phyloP scores from a whole-genome alignment of 2,797 vertebrate genomes.

The Eutrigla gurnardus region DNA sequence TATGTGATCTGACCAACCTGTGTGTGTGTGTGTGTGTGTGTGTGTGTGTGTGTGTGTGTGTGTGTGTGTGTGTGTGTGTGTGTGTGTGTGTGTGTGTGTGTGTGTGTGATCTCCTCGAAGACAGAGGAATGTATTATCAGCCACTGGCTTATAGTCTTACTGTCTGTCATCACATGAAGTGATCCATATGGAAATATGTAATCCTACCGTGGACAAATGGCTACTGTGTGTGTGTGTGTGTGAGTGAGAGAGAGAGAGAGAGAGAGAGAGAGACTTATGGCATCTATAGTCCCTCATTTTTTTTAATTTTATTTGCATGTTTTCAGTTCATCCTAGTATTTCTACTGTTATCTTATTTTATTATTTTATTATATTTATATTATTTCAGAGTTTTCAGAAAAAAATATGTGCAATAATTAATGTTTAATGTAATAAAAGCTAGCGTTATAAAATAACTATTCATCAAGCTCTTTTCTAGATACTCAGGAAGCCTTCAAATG shows the following conservation, averaged over 20 bases:
- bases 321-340: too few relatives aligned
- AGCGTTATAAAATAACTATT: too few relatives aligned
- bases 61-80: background rate
- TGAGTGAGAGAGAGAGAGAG: background rate
- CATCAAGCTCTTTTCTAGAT: too few relatives aligned
- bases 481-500: too few relatives aligned
- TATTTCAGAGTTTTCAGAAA: too few relatives aligned
- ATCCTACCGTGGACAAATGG: conserved; percentile 25
- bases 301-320: too few relatives aligned
- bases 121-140: conserved; percentile 21
- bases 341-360: too few relatives aligned
- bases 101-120: conserved; percentile 3
- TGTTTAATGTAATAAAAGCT: too few relatives aligned
- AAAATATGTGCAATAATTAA: too few relatives aligned
- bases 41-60: background rate
- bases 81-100: background rate
- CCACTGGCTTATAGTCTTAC: conserved; percentile 28
- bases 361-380: too few relatives aligned
- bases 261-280: too few relatives aligned
- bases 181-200: conserved; percentile 46
- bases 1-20: conserved; percentile 25
- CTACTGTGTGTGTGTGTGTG: conserved; percentile 1
- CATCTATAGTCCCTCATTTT: too few relatives aligned
- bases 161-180: conserved; percentile 35
- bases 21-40: background rate